Evolutionary conservation across 2,797 vertebrate species (phyloP).

Genomic region (Tamandua tetradactyla): DNA sequence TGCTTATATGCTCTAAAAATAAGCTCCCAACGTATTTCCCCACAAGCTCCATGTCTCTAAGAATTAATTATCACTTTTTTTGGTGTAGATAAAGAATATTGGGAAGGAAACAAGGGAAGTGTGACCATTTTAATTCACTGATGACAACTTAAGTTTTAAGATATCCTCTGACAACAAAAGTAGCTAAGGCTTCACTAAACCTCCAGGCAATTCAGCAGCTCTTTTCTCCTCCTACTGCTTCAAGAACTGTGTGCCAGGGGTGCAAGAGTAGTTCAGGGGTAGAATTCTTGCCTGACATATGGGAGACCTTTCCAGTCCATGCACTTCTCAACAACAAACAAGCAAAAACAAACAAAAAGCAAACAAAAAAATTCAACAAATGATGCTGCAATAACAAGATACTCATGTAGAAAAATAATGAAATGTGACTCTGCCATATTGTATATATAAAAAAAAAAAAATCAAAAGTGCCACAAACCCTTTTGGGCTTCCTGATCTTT

Average conservation of each 20-base stretch:
- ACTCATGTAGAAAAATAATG: too few species aligned
- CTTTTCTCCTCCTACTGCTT: constrained; percentile 20
- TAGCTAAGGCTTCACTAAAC: background rate
- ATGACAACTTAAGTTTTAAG: constrained; percentile 35
- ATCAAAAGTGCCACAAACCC: background rate
- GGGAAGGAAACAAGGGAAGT: background rate
- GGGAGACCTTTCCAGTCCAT: too few species aligned
- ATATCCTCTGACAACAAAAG: constrained; percentile 44
- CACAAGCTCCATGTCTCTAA: background rate
- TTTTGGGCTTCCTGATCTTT: background rate
- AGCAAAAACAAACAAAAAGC: too few species aligned
- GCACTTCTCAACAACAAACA: too few species aligned
- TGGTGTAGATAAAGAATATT: constrained; percentile 17
- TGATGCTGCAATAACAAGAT: too few species aligned
- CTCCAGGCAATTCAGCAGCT: constrained; percentile 16
- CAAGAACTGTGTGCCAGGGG: constrained; percentile 9
- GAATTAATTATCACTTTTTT: constrained; percentile 44
- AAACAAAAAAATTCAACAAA: too few species aligned
- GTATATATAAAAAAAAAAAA: too few species aligned
- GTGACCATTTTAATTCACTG: constrained; percentile 30
- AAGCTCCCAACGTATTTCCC: background rate
- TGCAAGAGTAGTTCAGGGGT: too few species aligned
- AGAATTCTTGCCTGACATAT: too few species aligned
- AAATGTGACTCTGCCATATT: too few species aligned
- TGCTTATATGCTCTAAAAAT: constrained; percentile 22